phyloP scores from a whole-genome alignment of 1,140 invertebrate species.

The Daktulosphaira vitifoliae region DNA sequence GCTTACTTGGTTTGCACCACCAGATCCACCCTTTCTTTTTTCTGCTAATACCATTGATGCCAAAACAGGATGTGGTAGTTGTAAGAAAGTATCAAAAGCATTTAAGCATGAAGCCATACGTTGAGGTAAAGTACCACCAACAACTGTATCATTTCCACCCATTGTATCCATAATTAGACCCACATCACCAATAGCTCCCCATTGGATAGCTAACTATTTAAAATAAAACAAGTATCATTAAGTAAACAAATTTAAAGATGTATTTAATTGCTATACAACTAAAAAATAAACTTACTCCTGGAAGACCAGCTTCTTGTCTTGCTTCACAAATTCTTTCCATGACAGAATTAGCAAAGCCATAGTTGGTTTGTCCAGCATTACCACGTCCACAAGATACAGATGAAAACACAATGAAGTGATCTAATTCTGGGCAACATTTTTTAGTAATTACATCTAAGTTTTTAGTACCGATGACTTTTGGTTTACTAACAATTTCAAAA shows the following conservation, averaged over 20 bases:
- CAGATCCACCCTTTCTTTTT: conserved; percentile 50
- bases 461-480: conserved; percentile 56
- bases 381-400: conserved; percentile 89
- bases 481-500: conserved; percentile 64
- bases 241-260: neutral
- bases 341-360: conserved; percentile 88
- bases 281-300: conserved; percentile 48
- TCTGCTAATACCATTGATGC: conserved; percentile 71
- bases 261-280: neutral
- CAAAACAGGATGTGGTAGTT: conserved; percentile 75
- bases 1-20: conserved; percentile 46
- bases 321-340: conserved; percentile 92
- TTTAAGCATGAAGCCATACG: conserved; percentile 78
- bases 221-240: neutral
- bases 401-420: conserved; percentile 91
- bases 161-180: conserved; percentile 81
- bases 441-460: conserved; percentile 66
- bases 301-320: conserved; percentile 67
- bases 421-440: conserved; percentile 62
- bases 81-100: conserved; percentile 78
- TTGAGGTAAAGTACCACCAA: conserved; percentile 89
- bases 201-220: conserved; percentile 73
- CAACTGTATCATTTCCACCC: conserved; percentile 75
- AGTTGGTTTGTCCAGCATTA: conserved; percentile 90
- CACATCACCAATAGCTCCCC: conserved; percentile 96